Base-by-base conservation (phyloP, 2,888 invertebrate species). In the Shargacucullia verbasci region DNA sequence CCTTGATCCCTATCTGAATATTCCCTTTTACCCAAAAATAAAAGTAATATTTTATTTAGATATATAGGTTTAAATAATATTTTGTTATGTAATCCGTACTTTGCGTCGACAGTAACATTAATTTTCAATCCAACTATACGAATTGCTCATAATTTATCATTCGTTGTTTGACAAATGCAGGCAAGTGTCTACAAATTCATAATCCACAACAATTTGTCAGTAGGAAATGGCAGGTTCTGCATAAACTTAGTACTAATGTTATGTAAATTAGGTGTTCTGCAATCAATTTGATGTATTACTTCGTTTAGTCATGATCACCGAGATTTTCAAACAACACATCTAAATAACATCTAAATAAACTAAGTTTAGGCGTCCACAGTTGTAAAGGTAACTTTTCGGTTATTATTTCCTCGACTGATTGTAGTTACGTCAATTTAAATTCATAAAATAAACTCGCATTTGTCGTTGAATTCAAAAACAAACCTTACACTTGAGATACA, bases 131-230 rank as follows among this genome's bases (percentile, higher is more conserved):
- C 47, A 59, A 65, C 54, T 52, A 37, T 54, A 69, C 50, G 58
- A 66, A 76, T 60, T 59, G 56, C 33, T 41, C 14, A 44, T 52
- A 59, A 69, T 73, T 65, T 73, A 66, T 76, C 70, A 69, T 56
- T 50, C 25, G 53, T 38, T 61, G 54, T 73, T 64, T 65, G 72
- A 78, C 69, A 76, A 72, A 79, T 76, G 53, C 59, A 67, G 47
- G 59, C 59, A 64, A 67, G 67, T 72, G 54, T 59, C 59, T 52
- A 73, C 65, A 70, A 70, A 73, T 65, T 56, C 57, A 61, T 73
- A 69, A 70, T 69, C 61, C 62, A 59, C 49, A 48, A 66, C 75
- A 67, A 70, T 77, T 68, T 72, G 75, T 76, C 73, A 69, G 50
- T 41, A 40, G 34, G 34, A 62, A 63, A 45, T 59, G 59, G 55